phyloP scores from a whole-genome alignment of 2,797 vertebrate species.

The Paguma larvata region DNA sequence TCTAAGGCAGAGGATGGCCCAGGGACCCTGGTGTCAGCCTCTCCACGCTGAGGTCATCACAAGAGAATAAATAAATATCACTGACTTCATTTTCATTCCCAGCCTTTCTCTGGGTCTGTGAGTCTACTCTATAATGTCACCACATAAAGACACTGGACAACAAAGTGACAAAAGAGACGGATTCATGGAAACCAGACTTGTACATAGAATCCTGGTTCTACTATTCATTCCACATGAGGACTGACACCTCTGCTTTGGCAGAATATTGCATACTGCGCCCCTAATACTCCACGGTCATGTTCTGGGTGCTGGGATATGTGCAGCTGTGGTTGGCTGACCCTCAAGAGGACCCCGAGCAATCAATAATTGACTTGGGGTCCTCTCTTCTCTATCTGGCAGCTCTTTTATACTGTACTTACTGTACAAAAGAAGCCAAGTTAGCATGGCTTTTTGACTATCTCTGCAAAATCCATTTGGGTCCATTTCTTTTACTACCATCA shows the following conservation, averaged over 20 bases:
- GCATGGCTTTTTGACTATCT: slow-evolving; percentile 35
- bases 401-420: not conserved
- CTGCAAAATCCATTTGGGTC: slow-evolving; percentile 71
- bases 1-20: rapidly evolving
- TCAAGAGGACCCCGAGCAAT: not conserved
- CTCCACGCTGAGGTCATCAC: not conserved
- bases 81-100: not conserved
- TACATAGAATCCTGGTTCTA: not conserved
- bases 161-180: not conserved
- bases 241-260: not conserved
- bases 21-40: rapidly evolving
- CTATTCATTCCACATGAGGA: not conserved
- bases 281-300: not conserved
- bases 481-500: slow-evolving; percentile 30
- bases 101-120: not conserved
- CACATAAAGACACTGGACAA: not conserved
- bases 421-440: not conserved
- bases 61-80: not conserved
- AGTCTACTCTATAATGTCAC: not conserved
- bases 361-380: not conserved
- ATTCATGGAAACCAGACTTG: not conserved
- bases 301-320: not conserved
- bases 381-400: not conserved
- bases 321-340: not conserved
- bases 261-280: not conserved